Percentiles rank a stretch among this genome's conserved stretches.
phyloP scores from a whole-genome alignment of 2,888 invertebrate genomes.

The Sericinus montela region DNA sequence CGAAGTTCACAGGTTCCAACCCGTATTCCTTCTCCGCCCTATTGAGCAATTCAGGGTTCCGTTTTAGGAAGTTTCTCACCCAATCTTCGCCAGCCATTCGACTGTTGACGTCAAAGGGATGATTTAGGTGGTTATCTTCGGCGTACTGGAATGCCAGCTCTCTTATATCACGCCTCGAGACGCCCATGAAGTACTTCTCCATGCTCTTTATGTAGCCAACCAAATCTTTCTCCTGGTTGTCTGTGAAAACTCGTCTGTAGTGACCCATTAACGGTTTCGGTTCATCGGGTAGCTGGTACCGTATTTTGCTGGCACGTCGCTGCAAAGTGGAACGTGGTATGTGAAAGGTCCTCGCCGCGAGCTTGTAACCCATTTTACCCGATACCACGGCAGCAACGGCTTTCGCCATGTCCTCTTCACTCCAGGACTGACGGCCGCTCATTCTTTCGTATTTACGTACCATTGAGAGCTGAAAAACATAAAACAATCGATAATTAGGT shows the following conservation, averaged over 20 bases:
- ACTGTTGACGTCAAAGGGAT: constrained; percentile 68
- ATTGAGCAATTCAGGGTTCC: constrained; percentile 65
- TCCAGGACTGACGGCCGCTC: constrained; percentile 75
- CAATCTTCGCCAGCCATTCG: constrained; percentile 75
- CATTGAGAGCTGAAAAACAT: constrained; percentile 62
- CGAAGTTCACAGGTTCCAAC: constrained; percentile 70
- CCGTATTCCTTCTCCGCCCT: constrained; percentile 58
- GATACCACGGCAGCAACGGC: constrained; percentile 73
- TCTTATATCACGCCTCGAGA: constrained; percentile 67
- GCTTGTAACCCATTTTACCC: constrained; percentile 74
- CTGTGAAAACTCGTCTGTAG: constrained; percentile 70
- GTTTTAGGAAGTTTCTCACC: constrained; percentile 71
- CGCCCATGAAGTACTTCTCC: constrained; percentile 73
- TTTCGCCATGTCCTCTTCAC: constrained; percentile 71
- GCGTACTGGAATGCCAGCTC: constrained; percentile 74
- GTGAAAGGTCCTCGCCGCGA: constrained; percentile 70
- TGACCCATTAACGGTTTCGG: constrained; percentile 71
- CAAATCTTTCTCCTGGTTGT: constrained; percentile 68
- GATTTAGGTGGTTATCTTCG: constrained; percentile 63
- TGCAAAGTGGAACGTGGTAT: constrained; percentile 72
- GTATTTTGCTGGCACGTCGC: constrained; percentile 68
- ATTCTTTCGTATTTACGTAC: constrained; percentile 75
- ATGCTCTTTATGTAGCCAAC: constrained; percentile 74
- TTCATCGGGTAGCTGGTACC: constrained; percentile 66
- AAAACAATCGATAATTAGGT: constrained; percentile 9